A percentile compares a stretch with the other conserved stretches of the same genome.
These are phyloP conservation scores for Halcyon malimbica DNA, from an alignment of 2,113 vertebrate genomes.

Conservation along the genomic window DNA sequence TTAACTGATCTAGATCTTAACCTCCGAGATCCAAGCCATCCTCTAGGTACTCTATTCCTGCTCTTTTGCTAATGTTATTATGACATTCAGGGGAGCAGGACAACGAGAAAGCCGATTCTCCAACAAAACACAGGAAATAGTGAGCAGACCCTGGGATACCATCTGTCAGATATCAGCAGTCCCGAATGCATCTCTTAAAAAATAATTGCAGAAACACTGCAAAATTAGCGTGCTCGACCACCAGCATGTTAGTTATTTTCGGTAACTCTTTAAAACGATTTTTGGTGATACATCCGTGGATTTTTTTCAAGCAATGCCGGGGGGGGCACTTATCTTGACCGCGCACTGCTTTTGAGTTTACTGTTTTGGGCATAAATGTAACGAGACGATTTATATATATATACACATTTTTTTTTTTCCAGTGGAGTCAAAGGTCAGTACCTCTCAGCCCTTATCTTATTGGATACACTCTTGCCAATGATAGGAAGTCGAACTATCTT, in stretches of 20 bases:
- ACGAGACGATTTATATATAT: conserved; percentile 33
- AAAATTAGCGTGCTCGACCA: not conserved
- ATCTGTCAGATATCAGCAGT: not conserved
- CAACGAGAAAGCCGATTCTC: not conserved
- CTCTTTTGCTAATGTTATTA: conserved; percentile 21
- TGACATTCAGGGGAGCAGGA: not conserved
- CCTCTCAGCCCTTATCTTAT: conserved; percentile 5
- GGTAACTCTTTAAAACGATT: not conserved
- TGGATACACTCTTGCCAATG: conserved; percentile 7
- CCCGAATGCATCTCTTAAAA: not conserved
- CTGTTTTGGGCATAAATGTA: conserved; percentile 14
- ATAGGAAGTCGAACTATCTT: not conserved
- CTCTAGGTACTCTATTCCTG: not conserved
- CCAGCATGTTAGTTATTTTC: not conserved
- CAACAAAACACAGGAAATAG: not conserved
- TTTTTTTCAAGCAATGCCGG: not conserved
- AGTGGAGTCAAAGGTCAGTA: conserved; percentile 21
- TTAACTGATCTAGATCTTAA: conserved; percentile 52
- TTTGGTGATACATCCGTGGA: not conserved
- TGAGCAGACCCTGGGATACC: not conserved
- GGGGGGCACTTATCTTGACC: not conserved
- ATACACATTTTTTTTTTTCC: not conserved
- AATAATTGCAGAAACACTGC: not conserved
- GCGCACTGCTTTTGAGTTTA: not conserved
- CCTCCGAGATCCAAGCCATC: not conserved